Conservation (phyloP, 2,797 vertebrate species). For the Phalloptychus januarius region DNA sequence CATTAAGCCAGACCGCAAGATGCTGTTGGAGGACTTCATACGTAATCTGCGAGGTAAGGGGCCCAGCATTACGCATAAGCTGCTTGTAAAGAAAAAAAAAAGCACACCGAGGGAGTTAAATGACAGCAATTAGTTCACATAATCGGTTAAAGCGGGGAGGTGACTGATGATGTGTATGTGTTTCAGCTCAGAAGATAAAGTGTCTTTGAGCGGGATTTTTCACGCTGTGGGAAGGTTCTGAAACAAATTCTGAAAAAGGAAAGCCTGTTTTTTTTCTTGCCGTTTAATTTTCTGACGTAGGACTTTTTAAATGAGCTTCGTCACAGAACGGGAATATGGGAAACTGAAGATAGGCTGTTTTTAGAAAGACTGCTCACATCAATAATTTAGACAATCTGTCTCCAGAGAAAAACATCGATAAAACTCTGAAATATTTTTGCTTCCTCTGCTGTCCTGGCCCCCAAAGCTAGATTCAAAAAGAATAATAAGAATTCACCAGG, state of each 20-base stretch:
- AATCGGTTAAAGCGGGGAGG: conserved; percentile 6
- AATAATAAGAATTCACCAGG: not conserved
- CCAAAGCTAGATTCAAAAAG: not conserved
- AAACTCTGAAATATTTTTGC: not conserved
- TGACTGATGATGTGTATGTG: not conserved
- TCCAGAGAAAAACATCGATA: not conserved
- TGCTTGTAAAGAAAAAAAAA: not conserved
- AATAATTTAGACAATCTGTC: not conserved
- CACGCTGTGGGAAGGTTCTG: not conserved
- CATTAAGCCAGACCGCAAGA: conserved; percentile 98
- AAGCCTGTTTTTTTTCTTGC: not conserved
- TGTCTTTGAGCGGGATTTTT: conserved; percentile 3
- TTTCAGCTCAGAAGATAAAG: not conserved
- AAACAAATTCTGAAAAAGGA: not conserved
- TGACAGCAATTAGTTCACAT: conserved; percentile 18
- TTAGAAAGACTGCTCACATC: not conserved
- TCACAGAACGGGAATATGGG: not conserved
- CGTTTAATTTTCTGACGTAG: not conserved
- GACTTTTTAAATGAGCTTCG: not conserved
- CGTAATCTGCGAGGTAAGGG: conserved; percentile 93
- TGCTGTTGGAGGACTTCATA: conserved; percentile 98
- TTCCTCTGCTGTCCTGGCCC: not conserved
- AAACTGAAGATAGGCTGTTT: not conserved
- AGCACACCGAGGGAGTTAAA: conserved; percentile 3
- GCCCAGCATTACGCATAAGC: not conserved